A percentile compares a stretch with the other conserved stretches of the same genome.
phyloP scores from a whole-genome alignment of 1,140 invertebrate genomes.

The Drosophila yakuba region DNA sequence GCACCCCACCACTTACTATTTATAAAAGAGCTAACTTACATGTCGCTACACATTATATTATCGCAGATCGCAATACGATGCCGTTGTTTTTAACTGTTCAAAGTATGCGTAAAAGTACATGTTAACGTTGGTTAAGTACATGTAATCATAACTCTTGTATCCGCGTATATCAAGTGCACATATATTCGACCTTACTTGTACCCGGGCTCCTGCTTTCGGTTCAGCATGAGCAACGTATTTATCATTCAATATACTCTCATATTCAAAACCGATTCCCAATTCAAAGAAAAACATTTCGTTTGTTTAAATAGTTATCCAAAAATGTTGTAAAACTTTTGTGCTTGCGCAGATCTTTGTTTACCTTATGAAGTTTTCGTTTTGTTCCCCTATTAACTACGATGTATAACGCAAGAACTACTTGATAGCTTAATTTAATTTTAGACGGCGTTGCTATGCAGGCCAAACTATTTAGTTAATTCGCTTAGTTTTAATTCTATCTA shows the following conservation, averaged over 20 bases:
- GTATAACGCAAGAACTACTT: conserved; percentile 29
- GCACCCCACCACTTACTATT: conserved; percentile 49
- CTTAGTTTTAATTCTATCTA: conserved; percentile 32
- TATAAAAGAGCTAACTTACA: conserved; percentile 31
- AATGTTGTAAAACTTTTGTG: conserved; percentile 49
- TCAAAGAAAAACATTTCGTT: conserved; percentile 14
- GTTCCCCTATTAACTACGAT: conserved; percentile 20
- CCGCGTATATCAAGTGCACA: conserved; percentile 27
- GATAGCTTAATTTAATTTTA: conserved; percentile 45
- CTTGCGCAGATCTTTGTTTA: conserved; percentile 53
- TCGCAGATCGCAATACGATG: conserved; percentile 41
- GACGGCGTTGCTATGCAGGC: conserved; percentile 43
- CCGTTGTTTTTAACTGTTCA: conserved; percentile 74
- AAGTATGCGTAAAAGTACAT: conserved; percentile 74
- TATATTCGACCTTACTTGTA: conserved; percentile 31
- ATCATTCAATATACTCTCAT: not conserved
- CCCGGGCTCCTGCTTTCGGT: conserved; percentile 46
- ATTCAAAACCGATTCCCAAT: conserved; percentile 11
- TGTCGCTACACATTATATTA: conserved; percentile 43
- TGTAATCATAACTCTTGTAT: conserved; percentile 32
- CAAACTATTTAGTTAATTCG: conserved; percentile 40
- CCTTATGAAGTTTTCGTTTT: conserved; percentile 35
- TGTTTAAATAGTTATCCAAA: conserved; percentile 17
- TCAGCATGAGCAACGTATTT: conserved; percentile 36
- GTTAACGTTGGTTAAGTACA: conserved; percentile 67